These are phyloP conservation scores for Zootoca vivipara DNA, from an alignment of 2,113 vertebrate species.

Conservation along the genomic window DNA sequence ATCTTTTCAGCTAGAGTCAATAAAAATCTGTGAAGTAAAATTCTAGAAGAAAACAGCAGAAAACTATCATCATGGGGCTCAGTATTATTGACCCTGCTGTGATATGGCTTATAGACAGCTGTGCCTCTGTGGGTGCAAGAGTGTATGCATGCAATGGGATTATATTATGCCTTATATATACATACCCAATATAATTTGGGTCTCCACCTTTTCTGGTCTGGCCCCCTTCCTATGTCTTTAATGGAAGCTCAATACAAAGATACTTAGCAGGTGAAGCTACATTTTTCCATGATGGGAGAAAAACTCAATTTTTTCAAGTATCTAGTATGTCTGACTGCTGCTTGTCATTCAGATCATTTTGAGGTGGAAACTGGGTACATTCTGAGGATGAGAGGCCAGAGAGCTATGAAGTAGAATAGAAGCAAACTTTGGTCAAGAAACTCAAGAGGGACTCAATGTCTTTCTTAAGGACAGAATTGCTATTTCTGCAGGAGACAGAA, in stretches of 20 bases:
- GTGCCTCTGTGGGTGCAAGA: not conserved
- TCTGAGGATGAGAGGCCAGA: too few relatives aligned
- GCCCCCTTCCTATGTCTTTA: not conserved
- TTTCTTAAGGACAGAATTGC: too few relatives aligned
- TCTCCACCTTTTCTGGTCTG: not conserved
- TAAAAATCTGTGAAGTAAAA: constrained; percentile 21
- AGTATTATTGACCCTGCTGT: rapidly evolving
- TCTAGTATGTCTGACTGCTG: not conserved
- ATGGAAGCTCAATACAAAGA: not conserved
- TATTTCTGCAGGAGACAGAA: too few relatives aligned
- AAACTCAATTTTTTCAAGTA: not conserved
- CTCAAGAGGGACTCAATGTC: too few relatives aligned
- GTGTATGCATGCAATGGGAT: not conserved
- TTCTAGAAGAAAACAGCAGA: constrained; percentile 17
- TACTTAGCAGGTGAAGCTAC: not conserved
- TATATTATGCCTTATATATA: not conserved
- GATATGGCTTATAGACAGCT: not conserved
- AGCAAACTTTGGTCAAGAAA: too few relatives aligned
- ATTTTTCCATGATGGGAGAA: not conserved
- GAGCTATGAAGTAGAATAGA: too few relatives aligned
- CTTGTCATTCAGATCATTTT: too few relatives aligned
- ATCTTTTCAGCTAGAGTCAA: constrained; percentile 34
- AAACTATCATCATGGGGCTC: rapidly evolving
- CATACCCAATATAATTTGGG: not conserved
- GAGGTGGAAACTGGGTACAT: too few relatives aligned